Evolutionary conservation across 2,797 vertebrate genomes (phyloP).

Genomic region (Eidolon dupreanum): DNA sequence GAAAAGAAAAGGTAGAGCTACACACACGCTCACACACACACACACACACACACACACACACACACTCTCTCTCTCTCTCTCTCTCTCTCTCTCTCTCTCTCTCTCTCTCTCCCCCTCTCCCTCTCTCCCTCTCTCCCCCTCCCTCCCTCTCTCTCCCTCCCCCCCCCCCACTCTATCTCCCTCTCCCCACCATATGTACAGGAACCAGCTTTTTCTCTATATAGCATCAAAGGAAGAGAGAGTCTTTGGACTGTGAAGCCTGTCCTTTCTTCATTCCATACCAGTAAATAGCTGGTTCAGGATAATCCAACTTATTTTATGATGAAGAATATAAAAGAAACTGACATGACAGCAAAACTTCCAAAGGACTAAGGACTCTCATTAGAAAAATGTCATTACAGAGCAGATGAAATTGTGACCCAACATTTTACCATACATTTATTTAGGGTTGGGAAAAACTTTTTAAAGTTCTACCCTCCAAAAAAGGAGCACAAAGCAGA

Average conservation of each 20-base stretch:
- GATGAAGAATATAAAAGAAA: background rate
- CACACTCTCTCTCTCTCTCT: too few species aligned
- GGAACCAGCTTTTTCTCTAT: background rate
- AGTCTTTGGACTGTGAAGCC: background rate
- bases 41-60: background rate
- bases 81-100: too few species aligned
- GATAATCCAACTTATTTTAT: background rate
- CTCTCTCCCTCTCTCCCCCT: too few species aligned
- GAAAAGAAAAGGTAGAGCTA: background rate
- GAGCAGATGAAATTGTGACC: background rate
- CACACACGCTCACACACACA: too few species aligned
- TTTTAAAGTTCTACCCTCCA: background rate
- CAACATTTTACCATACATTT: background rate
- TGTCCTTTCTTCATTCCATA: background rate
- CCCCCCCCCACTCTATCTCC: too few species aligned
- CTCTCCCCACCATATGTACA: background rate
- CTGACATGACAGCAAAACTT: background rate
- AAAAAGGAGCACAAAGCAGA: background rate
- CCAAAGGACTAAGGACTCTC: background rate
- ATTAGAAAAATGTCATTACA: background rate
- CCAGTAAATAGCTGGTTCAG: background rate
- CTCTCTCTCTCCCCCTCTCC: too few species aligned
- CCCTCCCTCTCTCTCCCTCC: too few species aligned
- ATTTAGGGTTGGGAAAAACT: background rate
- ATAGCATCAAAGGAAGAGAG: background rate